These are phyloP conservation scores for Anolis carolinensis DNA, from an alignment of 2,113 vertebrate genomes.

Conservation along the genomic window DNA sequence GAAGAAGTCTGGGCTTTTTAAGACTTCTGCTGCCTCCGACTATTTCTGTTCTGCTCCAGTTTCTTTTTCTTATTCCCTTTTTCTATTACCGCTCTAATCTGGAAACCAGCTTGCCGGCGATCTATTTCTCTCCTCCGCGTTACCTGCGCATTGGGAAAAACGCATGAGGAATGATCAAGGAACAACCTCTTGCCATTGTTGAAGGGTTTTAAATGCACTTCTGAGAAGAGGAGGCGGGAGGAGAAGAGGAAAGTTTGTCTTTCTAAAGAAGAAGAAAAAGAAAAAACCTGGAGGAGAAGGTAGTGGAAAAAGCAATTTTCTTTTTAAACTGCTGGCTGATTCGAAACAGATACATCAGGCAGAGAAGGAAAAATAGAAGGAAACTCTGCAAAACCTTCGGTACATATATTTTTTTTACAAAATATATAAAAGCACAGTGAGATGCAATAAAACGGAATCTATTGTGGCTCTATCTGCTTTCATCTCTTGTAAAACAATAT, in stretches of 20 bases:
- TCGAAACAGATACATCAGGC: slow-evolving; percentile 57
- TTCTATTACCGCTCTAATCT: slow-evolving; percentile 13
- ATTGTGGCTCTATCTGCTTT: slow-evolving; percentile 47
- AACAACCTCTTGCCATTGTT: slow-evolving; percentile 31
- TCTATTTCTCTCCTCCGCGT: background rate
- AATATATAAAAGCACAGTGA: slow-evolving; percentile 19
- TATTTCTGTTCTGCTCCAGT: background rate
- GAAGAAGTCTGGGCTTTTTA: background rate
- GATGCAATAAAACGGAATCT: slow-evolving; percentile 40
- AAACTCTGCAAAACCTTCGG: slow-evolving; percentile 38
- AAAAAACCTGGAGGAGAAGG: slow-evolving; percentile 38
- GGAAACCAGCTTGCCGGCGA: slow-evolving; percentile 15
- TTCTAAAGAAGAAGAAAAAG: background rate
- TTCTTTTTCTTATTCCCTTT: background rate
- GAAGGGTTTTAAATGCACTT: slow-evolving; percentile 17
- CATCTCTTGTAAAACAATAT: slow-evolving; percentile 57
- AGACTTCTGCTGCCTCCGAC: background rate
- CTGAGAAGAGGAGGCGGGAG: slow-evolving; percentile 14
- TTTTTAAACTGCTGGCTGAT: slow-evolving; percentile 64
- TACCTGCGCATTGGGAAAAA: slow-evolving; percentile 27
- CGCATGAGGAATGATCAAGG: slow-evolving; percentile 49
- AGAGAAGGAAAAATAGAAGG: slow-evolving; percentile 58
- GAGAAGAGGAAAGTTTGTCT: background rate
- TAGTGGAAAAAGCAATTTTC: slow-evolving; percentile 63
- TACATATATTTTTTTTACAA: background rate